Evolutionary conservation across 2,797 vertebrate species (phyloP).

Genomic region (Poeciliopsis paucimaculata): DNA sequence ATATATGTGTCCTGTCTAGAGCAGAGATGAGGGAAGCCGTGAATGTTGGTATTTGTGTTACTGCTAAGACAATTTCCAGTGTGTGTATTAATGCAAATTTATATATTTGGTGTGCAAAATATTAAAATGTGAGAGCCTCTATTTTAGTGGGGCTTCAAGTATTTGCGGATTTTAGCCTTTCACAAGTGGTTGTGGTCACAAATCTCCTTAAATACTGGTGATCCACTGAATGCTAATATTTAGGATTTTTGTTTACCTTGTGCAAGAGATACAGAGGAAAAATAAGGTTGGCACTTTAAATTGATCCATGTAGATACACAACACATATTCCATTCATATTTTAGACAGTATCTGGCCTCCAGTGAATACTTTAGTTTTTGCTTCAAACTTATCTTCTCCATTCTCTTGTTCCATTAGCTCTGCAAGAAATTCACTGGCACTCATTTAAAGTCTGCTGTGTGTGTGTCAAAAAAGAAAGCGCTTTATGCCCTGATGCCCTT

Average conservation of each 20-base stretch:
- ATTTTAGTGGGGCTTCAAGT: neutral
- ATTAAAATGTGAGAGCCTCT: neutral
- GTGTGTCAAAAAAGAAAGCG: neutral
- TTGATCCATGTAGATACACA: neutral
- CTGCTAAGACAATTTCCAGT: neutral
- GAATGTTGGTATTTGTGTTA: neutral
- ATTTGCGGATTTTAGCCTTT: neutral
- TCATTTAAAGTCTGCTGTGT: neutral
- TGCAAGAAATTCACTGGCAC: neutral
- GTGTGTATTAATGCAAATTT: neutral
- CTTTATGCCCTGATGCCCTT: conserved; percentile 3
- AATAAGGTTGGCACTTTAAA: neutral
- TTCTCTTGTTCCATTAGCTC: conserved; percentile 5
- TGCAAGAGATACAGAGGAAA: neutral
- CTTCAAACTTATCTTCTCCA: neutral
- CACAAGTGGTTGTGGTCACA: neutral
- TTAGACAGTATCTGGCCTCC: neutral
- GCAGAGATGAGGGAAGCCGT: too few species aligned
- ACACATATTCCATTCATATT: neutral
- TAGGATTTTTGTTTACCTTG: neutral
- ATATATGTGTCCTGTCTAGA: neutral
- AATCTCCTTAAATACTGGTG: neutral
- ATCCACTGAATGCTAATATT: neutral
- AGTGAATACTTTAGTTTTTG: neutral
- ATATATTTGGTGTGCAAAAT: neutral